Base-by-base conservation (phyloP, 2,797 vertebrate species). In the Emydoidea blandingii region DNA sequence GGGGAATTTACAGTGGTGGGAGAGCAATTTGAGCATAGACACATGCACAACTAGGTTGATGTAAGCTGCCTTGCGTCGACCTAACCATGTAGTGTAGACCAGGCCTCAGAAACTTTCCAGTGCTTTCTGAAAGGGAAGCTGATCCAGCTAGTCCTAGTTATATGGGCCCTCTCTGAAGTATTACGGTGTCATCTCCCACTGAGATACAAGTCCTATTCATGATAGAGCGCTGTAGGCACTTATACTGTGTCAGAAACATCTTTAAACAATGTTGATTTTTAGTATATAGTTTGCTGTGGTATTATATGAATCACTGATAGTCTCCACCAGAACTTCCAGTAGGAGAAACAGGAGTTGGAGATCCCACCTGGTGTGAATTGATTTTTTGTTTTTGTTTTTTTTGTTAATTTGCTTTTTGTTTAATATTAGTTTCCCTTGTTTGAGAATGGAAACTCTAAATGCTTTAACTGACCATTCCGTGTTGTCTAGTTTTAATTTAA, bases 241-340 rank as follows among this genome's bases (percentile, higher is more conserved):
- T 19, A 34, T 44, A 15, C 12, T 31, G 12, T 27, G 11, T 56
- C n/a, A 81, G 49, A 50, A 50, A 8, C 31, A 3, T 0, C 41
- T n/a, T 62, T 59, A 53, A 83, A 34, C 3, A 2, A 56, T 56
- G 54, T 56, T 56, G 81, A 19, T 62, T 44, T 41, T 21, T 83
- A 5, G 23, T 65, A 62, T 23, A 18, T 80, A 27, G 8, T 53
- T 8, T 9, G 7, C 56, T 83, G 14, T 31, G 34, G 29, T 3
- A 31, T 10, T 86, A 49, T 59, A 5, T 25, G 65, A 41, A 72
- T 88, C 16, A 90, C 15, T 34, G 29, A 16, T 34, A 34, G 29
- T 29, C 29, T 62, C 12, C 59, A 31, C 12, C 12, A 79, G 2
- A 78, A 74, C 5, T 41, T 88, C 5, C 2, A 14, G 27, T 27